Base-by-base conservation (phyloP, 2,113 vertebrate genomes). In the Scatophagus argus region DNA sequence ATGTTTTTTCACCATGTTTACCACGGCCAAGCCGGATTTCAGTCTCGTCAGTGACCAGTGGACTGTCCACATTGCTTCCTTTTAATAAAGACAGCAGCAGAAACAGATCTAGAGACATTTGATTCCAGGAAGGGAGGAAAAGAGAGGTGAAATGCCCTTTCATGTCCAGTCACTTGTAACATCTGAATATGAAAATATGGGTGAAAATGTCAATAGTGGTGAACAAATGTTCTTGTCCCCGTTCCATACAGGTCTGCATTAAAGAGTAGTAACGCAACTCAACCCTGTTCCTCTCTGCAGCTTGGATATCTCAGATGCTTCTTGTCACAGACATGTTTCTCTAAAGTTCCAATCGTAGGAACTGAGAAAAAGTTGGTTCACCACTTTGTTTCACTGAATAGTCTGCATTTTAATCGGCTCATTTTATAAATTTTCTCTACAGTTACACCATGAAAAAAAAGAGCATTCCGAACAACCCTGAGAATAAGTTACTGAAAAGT, bases 1-100 rank as follows among this genome's bases (percentile, higher is more conserved):
- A n/a, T n/a, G n/a, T n/a, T n/a, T n/a, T n/a, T n/a, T n/a, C n/a
- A n/a, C n/a, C n/a, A n/a, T n/a, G n/a, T n/a, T n/a, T n/a, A n/a
- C n/a, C n/a, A n/a, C n/a, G n/a, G n/a, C n/a, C n/a, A 59, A 70
- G 52, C n/a, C 43, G 65, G 58, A 73, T 69, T 54, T 25, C 44
- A 62, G 41, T 56, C 47, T 44, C 32, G 6, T 6, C 21, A 6
- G 49, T 3, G 43, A 71, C 54, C 17, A 23, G 29, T 21, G 52
- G 43, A 54, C 47, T 9, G 36, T 49, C 51, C 17, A 16, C 71
- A 81, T 78, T 82, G 52, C 59, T 70, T 52, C 31, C 21, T 16
- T 68, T 79, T 73, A 27, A 65, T 60, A 7, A 41, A 58, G 47
- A 66, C 47, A 17, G 44, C 21, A 39, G 55, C n/a, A 51, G 36